Conservation (phyloP, 1,140 invertebrate species). For the Geopemphigus sp. region DNA sequence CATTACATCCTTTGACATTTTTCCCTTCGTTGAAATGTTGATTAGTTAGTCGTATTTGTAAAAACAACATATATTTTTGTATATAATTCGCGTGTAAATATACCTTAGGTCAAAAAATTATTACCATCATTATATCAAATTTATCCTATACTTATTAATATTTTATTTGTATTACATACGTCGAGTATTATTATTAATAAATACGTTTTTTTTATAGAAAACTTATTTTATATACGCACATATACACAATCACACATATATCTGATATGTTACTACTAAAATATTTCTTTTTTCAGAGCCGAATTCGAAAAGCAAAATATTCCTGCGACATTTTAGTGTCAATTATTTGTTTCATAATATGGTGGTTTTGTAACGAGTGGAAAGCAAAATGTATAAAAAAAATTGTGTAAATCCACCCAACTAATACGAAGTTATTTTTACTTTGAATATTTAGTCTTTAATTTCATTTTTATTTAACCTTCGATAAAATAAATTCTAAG, state of each 20-base stretch:
- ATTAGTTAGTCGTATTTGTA: no score
- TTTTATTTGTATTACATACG: no score
- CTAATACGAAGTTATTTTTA: not conserved
- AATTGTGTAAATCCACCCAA: not conserved
- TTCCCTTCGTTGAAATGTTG: no score
- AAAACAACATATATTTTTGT: no score
- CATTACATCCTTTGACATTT: no score
- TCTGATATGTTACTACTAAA: not conserved
- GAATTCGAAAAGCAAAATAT: slow-evolving; percentile 42
- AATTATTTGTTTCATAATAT: not conserved
- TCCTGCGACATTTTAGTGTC: slow-evolving; percentile 16
- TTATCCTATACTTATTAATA: no score
- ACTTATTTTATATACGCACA: not conserved
- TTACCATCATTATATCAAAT: no score
- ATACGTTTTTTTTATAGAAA: not conserved
- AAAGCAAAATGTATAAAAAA: not conserved
- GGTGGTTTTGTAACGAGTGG: not conserved
- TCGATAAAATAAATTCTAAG: not conserved
- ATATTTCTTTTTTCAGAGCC: slow-evolving; percentile 13
- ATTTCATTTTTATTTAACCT: slow-evolving; percentile 1
- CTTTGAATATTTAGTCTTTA: not conserved
- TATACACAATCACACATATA: not conserved
- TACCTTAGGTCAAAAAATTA: no score
- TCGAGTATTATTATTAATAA: no score
- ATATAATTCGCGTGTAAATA: no score